These are phyloP conservation scores for Phortica variegata DNA, from an alignment of 1,140 invertebrate species.

Conservation along the genomic window DNA sequence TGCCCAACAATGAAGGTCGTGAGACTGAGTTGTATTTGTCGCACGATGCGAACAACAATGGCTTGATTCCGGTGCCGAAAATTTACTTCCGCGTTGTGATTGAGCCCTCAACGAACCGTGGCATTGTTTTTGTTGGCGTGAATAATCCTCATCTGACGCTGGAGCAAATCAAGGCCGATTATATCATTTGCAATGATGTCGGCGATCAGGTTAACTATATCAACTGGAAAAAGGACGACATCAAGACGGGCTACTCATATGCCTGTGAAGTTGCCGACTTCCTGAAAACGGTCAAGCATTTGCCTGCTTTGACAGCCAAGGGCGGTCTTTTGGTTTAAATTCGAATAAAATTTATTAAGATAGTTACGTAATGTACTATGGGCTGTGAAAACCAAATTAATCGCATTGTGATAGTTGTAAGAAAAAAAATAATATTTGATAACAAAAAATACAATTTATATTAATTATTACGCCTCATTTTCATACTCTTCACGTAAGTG, in stretches of 20 bases:
- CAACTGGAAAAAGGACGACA: slow-evolving; percentile 59
- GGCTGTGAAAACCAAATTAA: too few relatives aligned
- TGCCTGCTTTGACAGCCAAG: slow-evolving; percentile 42
- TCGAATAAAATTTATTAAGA: slow-evolving; percentile 6
- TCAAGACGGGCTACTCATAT: slow-evolving; percentile 65
- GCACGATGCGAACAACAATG: slow-evolving; percentile 48
- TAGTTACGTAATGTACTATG: too few relatives aligned
- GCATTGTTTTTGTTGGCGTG: slow-evolving; percentile 62
- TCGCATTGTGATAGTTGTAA: too few relatives aligned
- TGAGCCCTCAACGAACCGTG: slow-evolving; percentile 56
- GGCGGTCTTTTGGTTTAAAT: slow-evolving; percentile 38
- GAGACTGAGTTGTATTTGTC: slow-evolving; percentile 59
- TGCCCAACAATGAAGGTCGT: slow-evolving; percentile 58
- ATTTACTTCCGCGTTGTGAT: slow-evolving; percentile 65
- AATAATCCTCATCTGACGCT: slow-evolving; percentile 63
- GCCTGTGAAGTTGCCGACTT: slow-evolving; percentile 67
- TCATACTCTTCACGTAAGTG: too few relatives aligned
- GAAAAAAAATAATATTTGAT: too few relatives aligned
- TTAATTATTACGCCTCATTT: too few relatives aligned
- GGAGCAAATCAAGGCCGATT: slow-evolving; percentile 49
- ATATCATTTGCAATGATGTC: slow-evolving; percentile 61
- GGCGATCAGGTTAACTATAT: slow-evolving; percentile 59
- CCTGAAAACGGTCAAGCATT: slow-evolving; percentile 58
- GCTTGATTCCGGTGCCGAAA: slow-evolving; percentile 60
- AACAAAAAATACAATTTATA: too few relatives aligned